Evolutionary conservation across 2,113 vertebrate genomes (phyloP).

Genomic region (Cromileptes altivelis): DNA sequence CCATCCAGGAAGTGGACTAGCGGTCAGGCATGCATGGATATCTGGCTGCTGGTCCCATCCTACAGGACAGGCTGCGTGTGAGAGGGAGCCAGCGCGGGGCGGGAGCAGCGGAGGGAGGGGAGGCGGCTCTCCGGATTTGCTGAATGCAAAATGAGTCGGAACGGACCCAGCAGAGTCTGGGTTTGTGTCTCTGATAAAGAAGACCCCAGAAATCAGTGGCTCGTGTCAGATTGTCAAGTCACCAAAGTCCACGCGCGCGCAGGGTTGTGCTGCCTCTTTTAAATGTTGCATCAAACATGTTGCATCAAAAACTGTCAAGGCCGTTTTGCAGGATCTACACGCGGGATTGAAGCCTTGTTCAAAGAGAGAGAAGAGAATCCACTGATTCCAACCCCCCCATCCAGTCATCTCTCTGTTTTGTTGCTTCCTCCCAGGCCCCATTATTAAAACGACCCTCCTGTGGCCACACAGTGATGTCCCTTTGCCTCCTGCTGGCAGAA

Average conservation of each 20-base stretch:
- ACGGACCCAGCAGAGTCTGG: constrained; percentile 51
- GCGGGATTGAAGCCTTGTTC: background rate
- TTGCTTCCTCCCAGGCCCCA: constrained; percentile 68
- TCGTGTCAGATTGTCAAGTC: constrained; percentile 34
- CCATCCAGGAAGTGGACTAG: constrained; percentile 92
- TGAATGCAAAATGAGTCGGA: constrained; percentile 71
- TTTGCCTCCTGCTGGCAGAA: constrained; percentile 81
- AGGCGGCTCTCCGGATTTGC: constrained; percentile 68
- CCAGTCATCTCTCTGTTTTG: constrained; percentile 46
- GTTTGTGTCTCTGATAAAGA: constrained; percentile 30
- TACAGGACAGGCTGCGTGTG: constrained; percentile 70
- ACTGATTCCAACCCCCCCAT: constrained; percentile 29
- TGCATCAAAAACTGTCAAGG: constrained; percentile 52
- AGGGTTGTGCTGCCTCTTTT: constrained; percentile 16
- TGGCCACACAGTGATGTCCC: constrained; percentile 74
- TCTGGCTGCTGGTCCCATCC: constrained; percentile 76
- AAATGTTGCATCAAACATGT: constrained; percentile 47
- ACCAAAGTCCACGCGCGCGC: constrained; percentile 7
- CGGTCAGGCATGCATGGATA: constrained; percentile 77
- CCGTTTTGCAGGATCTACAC: background rate
- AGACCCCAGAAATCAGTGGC: constrained; percentile 44
- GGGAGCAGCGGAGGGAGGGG: constrained; percentile 81
- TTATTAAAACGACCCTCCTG: constrained; percentile 81
- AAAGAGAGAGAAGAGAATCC: background rate
- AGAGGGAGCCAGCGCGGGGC: constrained; percentile 62